Evolutionary conservation across 2,888 invertebrate species (phyloP), one percentile per base, ranked within the genome.

Genomic region (Troglohyphantes excavatus): DNA sequence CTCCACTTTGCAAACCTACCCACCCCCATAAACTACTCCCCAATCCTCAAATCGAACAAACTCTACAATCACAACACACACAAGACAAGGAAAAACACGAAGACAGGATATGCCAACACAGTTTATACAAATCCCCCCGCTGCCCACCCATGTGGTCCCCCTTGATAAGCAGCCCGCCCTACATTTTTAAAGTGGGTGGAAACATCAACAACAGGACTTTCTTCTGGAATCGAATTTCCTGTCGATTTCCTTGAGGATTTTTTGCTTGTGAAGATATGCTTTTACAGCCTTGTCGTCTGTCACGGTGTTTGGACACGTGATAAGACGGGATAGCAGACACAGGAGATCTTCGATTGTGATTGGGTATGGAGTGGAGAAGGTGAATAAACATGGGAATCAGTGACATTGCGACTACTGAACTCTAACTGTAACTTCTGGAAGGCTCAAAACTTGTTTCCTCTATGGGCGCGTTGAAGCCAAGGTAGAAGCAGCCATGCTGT

Each of bases 51-150:
- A 2, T 7, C 7, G 7, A 17, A 11, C 61, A 9, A 7, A 7
- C 21, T 61, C 61, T n/a, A 7, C 61, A 11, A 61, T 61, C 61
- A n/a, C n/a, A 59, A 53, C 73, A 27, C 19, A 27, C 29, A 27
- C 26, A 33, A 59, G 72, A 61, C 75, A 61, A 59, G 75, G 75
- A 61, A 75, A 29, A 33, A 61, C 61, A 33, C 19, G 75, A 61
- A 11, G 75, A 75, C 75, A 75, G 75, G 75, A 75, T 59, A 23
- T 46, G 29, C 33, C 13, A 19, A 59, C 59, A 33, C 13, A 59
- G 75, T 75, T 75, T 61, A 61, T 61, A n/a, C n/a, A n/a, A n/a
- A n/a, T n/a, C n/a, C n/a, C n/a, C 59, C 59, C 59, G 59, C 75
- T 21, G 11, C 27, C 13, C 59, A 19, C 27, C 53, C 11, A 33